Evolutionary conservation across 1,140 invertebrate species (phyloP).

Genomic region (Oncopeltus fasciatus): DNA sequence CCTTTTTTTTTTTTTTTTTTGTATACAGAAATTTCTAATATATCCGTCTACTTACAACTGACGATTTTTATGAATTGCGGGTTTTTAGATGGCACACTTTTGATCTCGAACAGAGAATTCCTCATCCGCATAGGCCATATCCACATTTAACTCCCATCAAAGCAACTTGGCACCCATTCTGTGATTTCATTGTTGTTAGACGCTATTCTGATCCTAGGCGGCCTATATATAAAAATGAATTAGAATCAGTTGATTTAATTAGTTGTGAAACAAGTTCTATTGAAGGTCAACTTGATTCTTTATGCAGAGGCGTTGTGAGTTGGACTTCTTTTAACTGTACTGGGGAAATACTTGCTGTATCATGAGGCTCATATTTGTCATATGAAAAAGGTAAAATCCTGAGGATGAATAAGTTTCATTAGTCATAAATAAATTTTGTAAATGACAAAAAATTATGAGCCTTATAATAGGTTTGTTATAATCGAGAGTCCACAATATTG

Average conservation of each 20-base stretch:
- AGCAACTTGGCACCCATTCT: constrained; percentile 22
- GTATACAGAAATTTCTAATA: no score
- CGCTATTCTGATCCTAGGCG: constrained; percentile 18
- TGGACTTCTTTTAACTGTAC: constrained; percentile 13
- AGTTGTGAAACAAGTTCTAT: constrained; percentile 10
- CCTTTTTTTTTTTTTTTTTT: no score
- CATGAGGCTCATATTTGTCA: constrained; percentile 1
- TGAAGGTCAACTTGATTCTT: not conserved
- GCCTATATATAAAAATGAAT: not conserved
- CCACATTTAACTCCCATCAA: constrained; percentile 21
- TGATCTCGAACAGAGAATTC: constrained; percentile 15
- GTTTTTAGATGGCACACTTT: constrained; percentile 16
- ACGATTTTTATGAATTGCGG: constrained; percentile 16
- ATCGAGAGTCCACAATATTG: no score
- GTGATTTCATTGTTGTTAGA: constrained; percentile 20
- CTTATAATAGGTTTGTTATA: no score
- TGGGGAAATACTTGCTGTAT: constrained; percentile 11
- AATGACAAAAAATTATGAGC: no score
- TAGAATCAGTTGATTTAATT: constrained; percentile 11
- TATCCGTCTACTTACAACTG: constrained; percentile 21
- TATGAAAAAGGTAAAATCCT: constrained; percentile 3
- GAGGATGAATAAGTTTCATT: no score
- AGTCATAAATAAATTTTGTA: no score
- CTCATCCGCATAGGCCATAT: constrained; percentile 21
- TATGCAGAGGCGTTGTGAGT: constrained; percentile 7